phyloP scores from a whole-genome alignment of 2,888 invertebrate species.

The Melieria omissa region DNA sequence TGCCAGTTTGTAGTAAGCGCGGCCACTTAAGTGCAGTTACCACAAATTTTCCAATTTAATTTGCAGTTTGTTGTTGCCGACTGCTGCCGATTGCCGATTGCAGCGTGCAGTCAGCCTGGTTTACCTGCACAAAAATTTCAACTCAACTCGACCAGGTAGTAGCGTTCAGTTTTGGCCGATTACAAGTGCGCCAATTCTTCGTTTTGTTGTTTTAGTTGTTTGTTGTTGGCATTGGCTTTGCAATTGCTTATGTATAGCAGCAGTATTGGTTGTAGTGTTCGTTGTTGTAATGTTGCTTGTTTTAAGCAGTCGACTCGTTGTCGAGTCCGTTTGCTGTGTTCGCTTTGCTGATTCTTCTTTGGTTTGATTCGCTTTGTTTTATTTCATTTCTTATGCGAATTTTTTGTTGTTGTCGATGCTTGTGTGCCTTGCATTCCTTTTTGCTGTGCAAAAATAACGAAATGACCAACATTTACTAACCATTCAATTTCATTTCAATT shows the following conservation, averaged over 20 bases:
- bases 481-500: conserved; percentile 30
- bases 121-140: too few species aligned
- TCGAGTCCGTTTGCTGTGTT: neutral
- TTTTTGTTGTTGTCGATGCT: too few species aligned
- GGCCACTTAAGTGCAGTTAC: conserved; percentile 56
- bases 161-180: neutral
- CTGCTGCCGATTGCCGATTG: neutral
- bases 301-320: neutral
- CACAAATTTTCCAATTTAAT: conserved; percentile 39
- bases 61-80: conserved; percentile 39
- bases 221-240: neutral
- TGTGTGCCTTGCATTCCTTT: neutral
- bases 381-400: neutral
- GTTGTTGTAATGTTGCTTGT: too few species aligned
- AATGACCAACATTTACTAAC: conserved; percentile 21
- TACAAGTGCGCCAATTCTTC: neutral
- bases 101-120: too few species aligned
- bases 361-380: neutral
- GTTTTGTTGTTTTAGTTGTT: neutral
- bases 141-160: neutral
- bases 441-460: conserved; percentile 7
- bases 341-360: neutral
- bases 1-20: conserved; percentile 37
- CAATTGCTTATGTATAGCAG: too few species aligned
- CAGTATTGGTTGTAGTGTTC: too few species aligned